Evolutionary conservation across 2,888 invertebrate species (phyloP), one percentile per base, ranked within the genome.

Genomic region (Peribatodes rhomboidaria): DNA sequence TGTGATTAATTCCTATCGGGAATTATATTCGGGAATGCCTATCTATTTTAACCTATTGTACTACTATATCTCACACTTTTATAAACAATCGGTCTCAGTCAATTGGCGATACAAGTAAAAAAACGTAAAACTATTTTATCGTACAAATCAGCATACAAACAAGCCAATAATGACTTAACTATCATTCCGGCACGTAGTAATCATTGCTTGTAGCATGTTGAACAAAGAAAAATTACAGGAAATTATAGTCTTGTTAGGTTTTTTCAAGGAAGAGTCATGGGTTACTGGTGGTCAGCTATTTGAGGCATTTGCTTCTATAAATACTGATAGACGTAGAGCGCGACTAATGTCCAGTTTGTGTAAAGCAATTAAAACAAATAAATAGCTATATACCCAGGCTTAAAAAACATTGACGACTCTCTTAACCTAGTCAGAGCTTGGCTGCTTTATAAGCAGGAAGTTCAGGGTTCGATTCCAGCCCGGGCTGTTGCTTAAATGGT

Each of bases 141-240:
- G 4, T 53, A 16, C 11, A 56, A 44, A 60, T 52, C 33, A 50
- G 68, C 57, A 71, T 64, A 65, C 35, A 52, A 59, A 41, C 62
- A 46, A 58, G 50, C 47, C 47, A 70, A 75, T 81, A 81, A 82
- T 79, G 65, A 79, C 80, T 79, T 81, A 79, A 80, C 78, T 78
- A 74, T 71, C 74, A 70, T 74, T 66, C 73, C 65, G 59, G 72
- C 71, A 73, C 74, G 64, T 71, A 56, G 59, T 82, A 83, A 83
- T 80, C 60, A 74, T 67, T 66, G 67, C 64, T 68, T 76, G 66
- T 65, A 55, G 66, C 67, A 4, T 27, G 67, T 77, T 72, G 72
- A 77, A 75, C 70, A 75, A 79, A 78, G 74, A 81, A 75, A 67
- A 72, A 47, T 68, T 47, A 31, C 14, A 46, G 46, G n/a, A 22